These are phyloP conservation scores for Morpho achilles DNA, from an alignment of 2,888 invertebrate species.

Conservation along the genomic window DNA sequence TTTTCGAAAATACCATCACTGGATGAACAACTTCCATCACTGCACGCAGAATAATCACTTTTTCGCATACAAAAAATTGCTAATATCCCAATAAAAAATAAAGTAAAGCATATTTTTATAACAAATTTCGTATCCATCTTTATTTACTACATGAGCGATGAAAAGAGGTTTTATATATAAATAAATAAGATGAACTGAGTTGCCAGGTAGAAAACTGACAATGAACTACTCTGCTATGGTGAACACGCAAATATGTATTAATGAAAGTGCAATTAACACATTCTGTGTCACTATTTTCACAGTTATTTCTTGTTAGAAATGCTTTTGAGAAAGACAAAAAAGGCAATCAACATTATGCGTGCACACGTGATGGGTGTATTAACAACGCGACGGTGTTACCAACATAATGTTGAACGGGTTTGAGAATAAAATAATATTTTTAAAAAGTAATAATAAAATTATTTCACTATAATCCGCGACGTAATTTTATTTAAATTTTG, in stretches of 20 bases:
- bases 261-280: constrained; percentile 67
- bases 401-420: not conserved
- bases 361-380: constrained; percentile 8
- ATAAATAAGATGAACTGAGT: constrained; percentile 23
- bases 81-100: constrained; percentile 29
- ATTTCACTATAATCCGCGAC: no score
- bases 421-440: not conserved
- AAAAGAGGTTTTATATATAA: not conserved
- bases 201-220: constrained; percentile 44
- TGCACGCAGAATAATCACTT: constrained; percentile 38
- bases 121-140: constrained; percentile 8
- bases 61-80: constrained; percentile 37
- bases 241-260: constrained; percentile 46
- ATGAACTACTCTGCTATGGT: constrained; percentile 47
- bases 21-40: constrained; percentile 38
- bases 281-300: constrained; percentile 58
- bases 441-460: no score
- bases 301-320: constrained; percentile 48
- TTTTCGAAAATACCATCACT: constrained; percentile 38
- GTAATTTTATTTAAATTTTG: not conserved
- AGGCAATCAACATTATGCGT: constrained; percentile 29
- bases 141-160: not conserved
- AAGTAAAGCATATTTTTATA: constrained; percentile 5
- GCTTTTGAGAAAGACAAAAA: constrained; percentile 43
- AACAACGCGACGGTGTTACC: constrained; percentile 2